Conservation (phyloP, 2,888 invertebrate genomes). For the Drosophila maculinotata region DNA sequence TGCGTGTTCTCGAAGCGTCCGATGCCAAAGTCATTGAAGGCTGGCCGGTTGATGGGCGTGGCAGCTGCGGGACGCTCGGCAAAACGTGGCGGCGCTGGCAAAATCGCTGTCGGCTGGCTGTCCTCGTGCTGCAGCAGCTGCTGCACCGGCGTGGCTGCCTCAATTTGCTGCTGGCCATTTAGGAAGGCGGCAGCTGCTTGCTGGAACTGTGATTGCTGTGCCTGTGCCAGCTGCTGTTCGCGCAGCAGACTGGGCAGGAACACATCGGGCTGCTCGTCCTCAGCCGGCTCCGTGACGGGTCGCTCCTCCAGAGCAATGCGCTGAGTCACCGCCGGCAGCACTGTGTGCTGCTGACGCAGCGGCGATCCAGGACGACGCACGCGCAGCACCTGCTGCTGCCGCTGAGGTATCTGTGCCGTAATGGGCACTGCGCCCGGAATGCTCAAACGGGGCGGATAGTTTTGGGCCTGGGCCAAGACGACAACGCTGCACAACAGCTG, state of each 20-base stretch:
- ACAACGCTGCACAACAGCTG: conserved; percentile 68
- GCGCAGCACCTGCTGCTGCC: conserved; percentile 80
- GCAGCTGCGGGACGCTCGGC: conserved; percentile 77
- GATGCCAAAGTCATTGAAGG: conserved; percentile 81
- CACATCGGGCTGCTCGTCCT: conserved; percentile 87
- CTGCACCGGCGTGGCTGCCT: conserved; percentile 85
- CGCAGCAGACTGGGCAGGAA: conserved; percentile 86
- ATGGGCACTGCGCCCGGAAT: conserved; percentile 88
- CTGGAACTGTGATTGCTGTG: conserved; percentile 84
- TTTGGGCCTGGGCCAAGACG: conserved; percentile 85
- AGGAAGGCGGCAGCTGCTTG: conserved; percentile 80
- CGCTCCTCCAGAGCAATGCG: conserved; percentile 85
- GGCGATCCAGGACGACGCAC: conserved; percentile 85
- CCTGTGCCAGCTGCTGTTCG: conserved; percentile 82
- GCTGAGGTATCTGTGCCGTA: conserved; percentile 79
- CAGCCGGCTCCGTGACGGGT: conserved; percentile 89
- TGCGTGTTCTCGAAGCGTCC: conserved; percentile 74
- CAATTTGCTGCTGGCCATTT: conserved; percentile 77
- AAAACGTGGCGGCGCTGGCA: conserved; percentile 79
- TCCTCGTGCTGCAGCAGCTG: conserved; percentile 73
- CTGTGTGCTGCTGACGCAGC: conserved; percentile 84
- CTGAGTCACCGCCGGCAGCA: conserved; percentile 85
- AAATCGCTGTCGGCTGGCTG: conserved; percentile 63
- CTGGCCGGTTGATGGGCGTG: conserved; percentile 64
- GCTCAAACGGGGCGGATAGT: conserved; percentile 88